Percentiles rank a stretch among this genome's conserved stretches.
phyloP scores from a whole-genome alignment of 2,888 invertebrate genomes.

The Vesta saturnalis region DNA sequence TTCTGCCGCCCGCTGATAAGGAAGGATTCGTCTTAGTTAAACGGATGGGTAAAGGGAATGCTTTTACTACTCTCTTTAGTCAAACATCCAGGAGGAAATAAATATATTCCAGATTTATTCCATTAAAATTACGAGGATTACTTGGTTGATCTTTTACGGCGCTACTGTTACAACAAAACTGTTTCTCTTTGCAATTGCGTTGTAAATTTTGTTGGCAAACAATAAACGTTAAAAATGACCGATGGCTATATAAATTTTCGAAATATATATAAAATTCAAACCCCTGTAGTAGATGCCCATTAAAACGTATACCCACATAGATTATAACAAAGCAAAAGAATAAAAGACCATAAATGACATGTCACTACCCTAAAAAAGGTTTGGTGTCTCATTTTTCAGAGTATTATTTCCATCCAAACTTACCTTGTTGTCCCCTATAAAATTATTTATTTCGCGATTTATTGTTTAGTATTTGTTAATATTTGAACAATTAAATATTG shows the following conservation, averaged over 20 bases:
- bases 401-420: slow-evolving; percentile 13
- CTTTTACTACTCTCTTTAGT: slow-evolving; percentile 32
- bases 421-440: too few species aligned
- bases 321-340: slow-evolving; percentile 25
- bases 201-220: not conserved
- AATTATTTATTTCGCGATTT: not conserved
- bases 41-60: slow-evolving; percentile 44
- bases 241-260: not conserved
- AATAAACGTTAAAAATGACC: not conserved
- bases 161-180: not conserved
- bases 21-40: slow-evolving; percentile 56
- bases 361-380: slow-evolving; percentile 27
- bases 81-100: slow-evolving; percentile 32
- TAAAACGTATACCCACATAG: slow-evolving; percentile 32
- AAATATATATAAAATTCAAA: not conserved
- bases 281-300: slow-evolving; percentile 22
- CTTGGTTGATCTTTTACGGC: not conserved
- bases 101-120: slow-evolving; percentile 45
- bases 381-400: slow-evolving; percentile 20
- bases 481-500: slow-evolving; percentile 9
- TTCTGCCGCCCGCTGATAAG: slow-evolving; percentile 62
- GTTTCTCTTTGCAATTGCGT: not conserved
- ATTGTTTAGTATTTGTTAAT: not conserved
- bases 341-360: slow-evolving; percentile 30
- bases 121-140: slow-evolving; percentile 23